Evolutionary conservation across 1,140 invertebrate genomes (phyloP), one percentile per base, ranked within the genome.

Genomic region (Calephelis nemesis): DNA sequence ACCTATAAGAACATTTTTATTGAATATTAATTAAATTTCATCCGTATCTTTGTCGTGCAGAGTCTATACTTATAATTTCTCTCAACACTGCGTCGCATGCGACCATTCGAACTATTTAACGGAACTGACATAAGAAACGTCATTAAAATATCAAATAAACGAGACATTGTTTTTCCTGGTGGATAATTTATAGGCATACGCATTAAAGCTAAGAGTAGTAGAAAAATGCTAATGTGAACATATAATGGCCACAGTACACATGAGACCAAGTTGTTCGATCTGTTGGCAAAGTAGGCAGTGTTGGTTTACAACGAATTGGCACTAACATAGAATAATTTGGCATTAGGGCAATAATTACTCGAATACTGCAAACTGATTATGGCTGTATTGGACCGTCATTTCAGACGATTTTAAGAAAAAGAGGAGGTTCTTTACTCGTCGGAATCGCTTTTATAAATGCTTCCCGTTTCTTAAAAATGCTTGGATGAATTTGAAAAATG

Each of bases 121-220:
- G 82, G 83, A 88, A 85, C 79, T 88, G 79, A 82, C 79, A 72
- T 75, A 87, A 85, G 84, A 90, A 87, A 85, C 75, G 80, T 86
- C 84, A 82, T 86, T 87, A 82, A 84, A 84, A 84, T 82, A 81
- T 84, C 82, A 84, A 81, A 77, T 79, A 83, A 81, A 83, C 72
- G 69, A 81, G 76, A 79, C 64, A 64, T 75, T 66, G 70, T 80
- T 80, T 74, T 81, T 81, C 67, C 67, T 30, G 12, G 49, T 30
- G 42, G 48, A 67, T 79, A 77, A 76, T 80, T 72, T 67, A 75
- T 75, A 76, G 73, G 76, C 75, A 69, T 66, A 72, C 71, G 74
- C 65, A 71, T 66, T 69, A 64, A 71, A 73, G 47, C 65, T 72
- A 60, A 62, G 42, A 67, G 62, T 62, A 62, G 45, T 48, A 39